Evolutionary conservation across 2,113 vertebrate species (phyloP), one percentile per base, ranked within the genome.

Genomic region (Leuciscus idus): DNA sequence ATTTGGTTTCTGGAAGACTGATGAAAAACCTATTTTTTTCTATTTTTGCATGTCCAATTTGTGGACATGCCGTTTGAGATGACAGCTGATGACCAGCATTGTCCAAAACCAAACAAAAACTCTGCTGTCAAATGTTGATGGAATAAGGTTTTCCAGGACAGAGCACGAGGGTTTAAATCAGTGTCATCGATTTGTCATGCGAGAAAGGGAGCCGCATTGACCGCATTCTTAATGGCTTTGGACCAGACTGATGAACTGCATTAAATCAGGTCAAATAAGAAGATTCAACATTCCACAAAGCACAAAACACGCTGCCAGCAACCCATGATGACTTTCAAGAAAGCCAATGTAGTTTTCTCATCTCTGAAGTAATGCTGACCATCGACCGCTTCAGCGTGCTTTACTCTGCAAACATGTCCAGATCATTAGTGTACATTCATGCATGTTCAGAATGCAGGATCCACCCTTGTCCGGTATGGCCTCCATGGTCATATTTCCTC

Each of bases 401-500:
- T 73, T 12, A 72, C 68, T 72, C 19, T 39, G 68, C 68, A 43
- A 43, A 43, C 70, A 15, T 15, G 23, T 74, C 48, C 48, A 77
- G 33, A 72, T 23, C 68, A 23, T 23, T 12, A 12, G 36, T 43
- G 19, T 39, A 39, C 30, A 21, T 36, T 36, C 19, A 72, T 21
- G 4, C 10, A 26, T 48, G 72, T 15, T 19, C 26, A 77, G 75
- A 77, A 55, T 23, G 46, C 8, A 77, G 70, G 50, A 70, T 70
- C 81, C 81, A 82, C 62, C 81, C 62, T 55, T 4, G 12, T 30
- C 10, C 10, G 43, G 79, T 66, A 66, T 68, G 79, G 61, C 39
- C 79, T 81, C 39, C 39, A 19, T 81, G 79, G 57, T 55, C 80
- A 70, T 23, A 55, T 70, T 52, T 15, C 81, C 46, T 12, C 26